Evolutionary conservation across 2,113 vertebrate genomes (phyloP), one percentile per base, ranked within the genome.

Genomic region (Aspiorhynchus laticeps): DNA sequence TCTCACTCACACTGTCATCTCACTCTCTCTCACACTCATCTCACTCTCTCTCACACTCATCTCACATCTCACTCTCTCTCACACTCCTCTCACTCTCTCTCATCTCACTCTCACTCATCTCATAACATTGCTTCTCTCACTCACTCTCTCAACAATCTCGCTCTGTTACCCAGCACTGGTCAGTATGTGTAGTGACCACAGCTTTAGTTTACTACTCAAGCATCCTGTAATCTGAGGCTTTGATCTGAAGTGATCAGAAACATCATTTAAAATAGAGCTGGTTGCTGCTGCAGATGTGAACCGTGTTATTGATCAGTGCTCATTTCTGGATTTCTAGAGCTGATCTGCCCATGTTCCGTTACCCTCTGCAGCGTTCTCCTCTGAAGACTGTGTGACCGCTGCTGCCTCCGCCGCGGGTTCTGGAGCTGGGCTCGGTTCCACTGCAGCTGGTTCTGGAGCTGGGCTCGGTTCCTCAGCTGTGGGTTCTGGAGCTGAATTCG

Each of bases 371-470:
- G 73, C 33, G 69, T 17, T 8, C 38, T 48, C 75, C n/a, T 28
- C 17, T 48, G 14, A 26, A 21, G 73, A n/a, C 71, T 41, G 36
- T 51, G 48, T 1, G 48, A 51, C 3, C 53, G 74, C 28, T 28
- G 26, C 41, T 53, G 36, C 38, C 38, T 38, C 38, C 7, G 38
- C 7, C 7, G 41, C 2, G 2, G 69, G 41, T 17, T 41, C 65
- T n/a, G 26, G 31, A 26, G 1, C 15, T 15, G 46, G 0, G 0
- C 46, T 48, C 3, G 11, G 43, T 46, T 46, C 43, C 11, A 10
- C 28, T 10, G 26, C 28, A 19, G 12, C 12, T 43, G 28, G 24
- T 17, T 88, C 88, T 26, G 79, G 69, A 63, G 80, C 85, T 21
- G 46, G 56, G 28, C 3, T 73, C 5, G 56, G 61, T 26, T 80